These are phyloP conservation scores for Pseudorasbora parva DNA, from an alignment of 2,113 vertebrate species.

Conservation along the genomic window DNA sequence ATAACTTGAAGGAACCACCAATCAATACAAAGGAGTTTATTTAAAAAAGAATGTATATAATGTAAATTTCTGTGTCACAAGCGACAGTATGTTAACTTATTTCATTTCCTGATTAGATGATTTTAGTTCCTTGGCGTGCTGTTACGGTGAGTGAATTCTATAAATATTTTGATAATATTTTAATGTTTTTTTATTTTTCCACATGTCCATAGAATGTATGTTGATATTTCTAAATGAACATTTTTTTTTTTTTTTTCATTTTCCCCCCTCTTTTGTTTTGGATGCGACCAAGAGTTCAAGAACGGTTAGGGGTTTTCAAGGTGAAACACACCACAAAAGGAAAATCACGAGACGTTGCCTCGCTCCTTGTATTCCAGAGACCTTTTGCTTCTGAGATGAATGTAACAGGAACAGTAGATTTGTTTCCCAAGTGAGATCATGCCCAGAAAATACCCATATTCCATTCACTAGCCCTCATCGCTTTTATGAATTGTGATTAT, in stretches of 20 bases:
- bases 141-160: constrained; percentile 67
- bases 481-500: constrained; percentile 3
- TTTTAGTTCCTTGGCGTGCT: constrained; percentile 69
- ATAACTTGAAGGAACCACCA: constrained; percentile 51
- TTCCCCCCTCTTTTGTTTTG: constrained; percentile 6
- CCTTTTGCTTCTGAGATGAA: constrained; percentile 20
- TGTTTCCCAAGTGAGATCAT: background rate
- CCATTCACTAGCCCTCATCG: constrained; percentile 23
- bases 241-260: constrained; percentile 40
- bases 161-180: constrained; percentile 69
- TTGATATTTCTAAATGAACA: constrained; percentile 46
- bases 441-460: constrained; percentile 4
- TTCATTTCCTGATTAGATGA: constrained; percentile 64
- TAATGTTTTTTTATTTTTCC: constrained; percentile 55
- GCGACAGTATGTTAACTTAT: constrained; percentile 71
- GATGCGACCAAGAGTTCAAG: constrained; percentile 21
- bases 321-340: background rate
- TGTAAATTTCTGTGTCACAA: constrained; percentile 73
- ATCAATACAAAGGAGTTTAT: constrained; percentile 64
- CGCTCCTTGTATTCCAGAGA: constrained; percentile 43
- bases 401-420: background rate
- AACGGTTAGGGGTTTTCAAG: background rate
- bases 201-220: constrained; percentile 56
- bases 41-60: constrained; percentile 73
- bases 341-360: constrained; percentile 12